Percentiles rank a stretch among this genome's conserved stretches.
These are phyloP conservation scores for Rhabdornis inornatus DNA, from an alignment of 2,113 vertebrate species.

Conservation along the genomic window DNA sequence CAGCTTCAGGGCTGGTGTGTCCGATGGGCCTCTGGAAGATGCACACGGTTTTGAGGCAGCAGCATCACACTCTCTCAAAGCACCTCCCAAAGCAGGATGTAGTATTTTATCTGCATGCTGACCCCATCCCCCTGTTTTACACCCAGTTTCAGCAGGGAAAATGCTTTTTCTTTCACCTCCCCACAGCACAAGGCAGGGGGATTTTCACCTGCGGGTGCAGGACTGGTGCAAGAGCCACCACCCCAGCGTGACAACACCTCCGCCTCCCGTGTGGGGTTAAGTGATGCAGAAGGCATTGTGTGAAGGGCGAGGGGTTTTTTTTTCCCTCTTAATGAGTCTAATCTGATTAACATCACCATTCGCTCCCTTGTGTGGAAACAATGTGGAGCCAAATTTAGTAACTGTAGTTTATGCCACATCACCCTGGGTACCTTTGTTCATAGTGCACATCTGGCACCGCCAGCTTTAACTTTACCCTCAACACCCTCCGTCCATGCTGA, in stretches of 20 bases:
- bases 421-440: conserved; percentile 41
- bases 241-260: background rate
- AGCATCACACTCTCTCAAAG: background rate
- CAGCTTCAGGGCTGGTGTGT: background rate
- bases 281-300: conserved; percentile 41
- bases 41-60: accelerated
- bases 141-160: background rate
- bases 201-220: background rate
- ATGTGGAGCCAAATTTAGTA: conserved; percentile 58
- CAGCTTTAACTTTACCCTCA: conserved; percentile 30
- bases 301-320: background rate
- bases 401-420: conserved; percentile 27
- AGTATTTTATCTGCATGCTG: background rate
- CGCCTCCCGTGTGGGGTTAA: conserved; percentile 22
- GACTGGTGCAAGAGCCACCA: background rate
- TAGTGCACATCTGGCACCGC: conserved; percentile 17
- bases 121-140: background rate
- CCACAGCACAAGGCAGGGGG: background rate
- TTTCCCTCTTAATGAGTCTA: conserved; percentile 52
- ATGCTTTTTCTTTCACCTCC: background rate
- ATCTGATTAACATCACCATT: conserved; percentile 62
- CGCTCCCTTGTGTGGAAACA: conserved; percentile 63
- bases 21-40: background rate
- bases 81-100: background rate
- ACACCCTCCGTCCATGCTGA: background rate